Percentiles rank a stretch among this genome's conserved stretches.
Conservation (phyloP, 2,888 invertebrate species). For the Scrobipalpa costella region DNA sequence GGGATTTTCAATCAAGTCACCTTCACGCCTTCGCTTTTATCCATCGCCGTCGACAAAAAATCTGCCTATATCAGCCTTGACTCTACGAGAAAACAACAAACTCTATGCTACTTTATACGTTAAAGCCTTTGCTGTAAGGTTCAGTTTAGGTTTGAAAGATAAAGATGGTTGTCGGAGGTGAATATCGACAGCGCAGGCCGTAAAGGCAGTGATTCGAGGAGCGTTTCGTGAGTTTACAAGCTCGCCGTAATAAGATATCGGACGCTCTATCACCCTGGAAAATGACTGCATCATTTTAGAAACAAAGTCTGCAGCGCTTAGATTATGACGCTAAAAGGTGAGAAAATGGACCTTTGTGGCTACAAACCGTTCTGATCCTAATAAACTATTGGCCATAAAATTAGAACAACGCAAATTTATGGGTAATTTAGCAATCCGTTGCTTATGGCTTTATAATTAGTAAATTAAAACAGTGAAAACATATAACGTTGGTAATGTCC, state of each 20-base stretch:
- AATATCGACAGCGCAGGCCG: constrained; percentile 62
- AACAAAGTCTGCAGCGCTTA: constrained; percentile 38
- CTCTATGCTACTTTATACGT: constrained; percentile 35
- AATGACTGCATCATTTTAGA: constrained; percentile 61
- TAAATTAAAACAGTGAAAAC: too few relatives aligned
- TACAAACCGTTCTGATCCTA: too few relatives aligned
- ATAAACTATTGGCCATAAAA: too few relatives aligned
- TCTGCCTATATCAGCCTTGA: constrained; percentile 57
- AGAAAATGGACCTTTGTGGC: neutral
- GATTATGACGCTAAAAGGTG: constrained; percentile 5
- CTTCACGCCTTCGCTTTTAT: constrained; percentile 56
- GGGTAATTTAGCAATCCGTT: too few relatives aligned
- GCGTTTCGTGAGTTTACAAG: constrained; percentile 69
- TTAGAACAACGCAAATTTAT: too few relatives aligned
- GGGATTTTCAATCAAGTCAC: constrained; percentile 64
- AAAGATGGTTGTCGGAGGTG: constrained; percentile 56
- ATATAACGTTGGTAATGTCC: too few relatives aligned
- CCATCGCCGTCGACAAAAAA: constrained; percentile 66
- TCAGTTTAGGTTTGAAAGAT: constrained; percentile 39
- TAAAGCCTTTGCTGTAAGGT: constrained; percentile 37
- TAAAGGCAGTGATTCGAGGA: constrained; percentile 70
- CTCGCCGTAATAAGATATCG: constrained; percentile 70
- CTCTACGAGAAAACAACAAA: too few relatives aligned
- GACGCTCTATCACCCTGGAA: constrained; percentile 65
- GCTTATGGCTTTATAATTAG: too few relatives aligned